Conservation (phyloP, 64 coral and sea anemone genomes). For the Porites lutea region DNA sequence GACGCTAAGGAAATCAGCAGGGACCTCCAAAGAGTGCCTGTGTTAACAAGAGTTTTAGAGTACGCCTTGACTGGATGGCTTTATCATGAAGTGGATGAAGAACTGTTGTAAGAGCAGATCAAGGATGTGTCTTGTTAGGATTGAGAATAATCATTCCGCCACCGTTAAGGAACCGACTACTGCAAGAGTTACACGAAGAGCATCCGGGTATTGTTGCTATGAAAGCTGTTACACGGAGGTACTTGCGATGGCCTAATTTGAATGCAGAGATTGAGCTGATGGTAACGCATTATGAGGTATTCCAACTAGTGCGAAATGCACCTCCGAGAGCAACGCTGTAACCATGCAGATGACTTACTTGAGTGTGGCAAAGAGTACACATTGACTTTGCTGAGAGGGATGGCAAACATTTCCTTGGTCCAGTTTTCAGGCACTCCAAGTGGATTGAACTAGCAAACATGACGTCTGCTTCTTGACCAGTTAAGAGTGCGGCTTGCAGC, state of each 20-base stretch:
- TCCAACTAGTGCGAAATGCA: slow-evolving; percentile 10
- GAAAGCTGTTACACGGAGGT: slow-evolving; percentile 40
- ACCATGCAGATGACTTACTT: slow-evolving; percentile 48
- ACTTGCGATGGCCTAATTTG: slow-evolving; percentile 43
- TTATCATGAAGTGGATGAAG: neutral
- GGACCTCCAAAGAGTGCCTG: slow-evolving; percentile 50
- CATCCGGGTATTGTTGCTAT: slow-evolving; percentile 37
- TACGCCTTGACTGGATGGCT: slow-evolving; percentile 28
- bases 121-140: slow-evolving; percentile 42
- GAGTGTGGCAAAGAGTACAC: slow-evolving; percentile 57
- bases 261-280: slow-evolving; percentile 52
- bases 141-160: slow-evolving; percentile 39
- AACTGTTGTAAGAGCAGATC: slow-evolving; percentile 2
- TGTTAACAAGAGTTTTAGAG: slow-evolving; percentile 40
- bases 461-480: slow-evolving; percentile 9
- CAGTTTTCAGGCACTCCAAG: slow-evolving; percentile 42
- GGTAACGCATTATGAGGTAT: slow-evolving; percentile 40
- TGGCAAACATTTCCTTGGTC: neutral
- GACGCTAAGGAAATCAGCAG: slow-evolving; percentile 22
- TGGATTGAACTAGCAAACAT: slow-evolving; percentile 45
- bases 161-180: slow-evolving; percentile 38
- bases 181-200: slow-evolving; percentile 47
- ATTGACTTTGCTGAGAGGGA: slow-evolving; percentile 38
- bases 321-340: neutral
- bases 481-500: slow-evolving; percentile 12